Evolutionary conservation across 2,888 invertebrate species (phyloP), one percentile per base, ranked within the genome.

Genomic region (Schizotus pectinicornis): DNA sequence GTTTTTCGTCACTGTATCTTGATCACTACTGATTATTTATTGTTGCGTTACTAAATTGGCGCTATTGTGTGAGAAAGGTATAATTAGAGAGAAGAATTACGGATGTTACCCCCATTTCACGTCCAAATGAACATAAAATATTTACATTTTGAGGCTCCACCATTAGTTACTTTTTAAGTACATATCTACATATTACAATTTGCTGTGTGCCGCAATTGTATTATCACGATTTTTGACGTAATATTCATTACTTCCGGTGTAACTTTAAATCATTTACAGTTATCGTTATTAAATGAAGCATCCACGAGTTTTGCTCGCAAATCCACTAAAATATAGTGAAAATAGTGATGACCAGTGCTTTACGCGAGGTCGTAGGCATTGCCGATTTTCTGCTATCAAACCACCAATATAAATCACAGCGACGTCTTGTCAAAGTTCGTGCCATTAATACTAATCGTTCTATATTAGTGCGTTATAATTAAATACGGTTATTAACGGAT

Each of bases 401-500:
- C 22, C 22, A 22, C 9, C 12, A 2, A 31, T 42, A 42, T 31
- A 42, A 42, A 42, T 42, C 42, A 42, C 8, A 6, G 1, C 9
- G 31, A 32, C 22, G 31, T 42, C 42, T 42, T 56, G 51, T 56
- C 56, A 51, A 56, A 56, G 14, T 56, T 51, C 46, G 45, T 31
- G 45, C 36, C 56, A 51, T 51, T 56, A 56, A 56, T 56, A 46
- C 51, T 46, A 56, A 56, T 56, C 46, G 51, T 46, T 57, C 56
- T 43, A 50, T 42, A 49, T 52, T 58, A 53, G 46, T 41, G 43
- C 43, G 41, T 38, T 41, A 43, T 53, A 57, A 51, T 57, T 57
- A 59, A 59, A 59, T 53, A 46, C 39, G 45, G 49, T 54, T 48
- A 59, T 59, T 59, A 49, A 49, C 49, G 54, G 59, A 59, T 59